These are phyloP conservation scores for Acleris sparsana DNA, from an alignment of 2,888 invertebrate genomes.

Conservation along the genomic window DNA sequence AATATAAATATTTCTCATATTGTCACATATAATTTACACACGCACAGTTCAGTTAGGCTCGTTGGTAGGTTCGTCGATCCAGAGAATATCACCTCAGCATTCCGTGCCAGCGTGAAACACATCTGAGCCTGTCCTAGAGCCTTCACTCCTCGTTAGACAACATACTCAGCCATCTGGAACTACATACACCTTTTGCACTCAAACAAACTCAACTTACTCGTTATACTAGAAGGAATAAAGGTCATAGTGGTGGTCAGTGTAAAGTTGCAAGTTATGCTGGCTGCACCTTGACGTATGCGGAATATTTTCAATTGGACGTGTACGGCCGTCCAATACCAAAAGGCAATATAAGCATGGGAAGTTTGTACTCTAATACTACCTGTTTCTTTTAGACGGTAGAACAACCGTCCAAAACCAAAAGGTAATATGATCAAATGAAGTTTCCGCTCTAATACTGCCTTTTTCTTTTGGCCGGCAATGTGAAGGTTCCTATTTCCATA, in stretches of 20 bases:
- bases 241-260: constrained; percentile 40
- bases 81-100: constrained; percentile 41
- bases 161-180: constrained; percentile 53
- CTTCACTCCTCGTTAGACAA: constrained; percentile 62
- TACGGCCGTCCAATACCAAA: too few relatives aligned
- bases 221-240: constrained; percentile 44
- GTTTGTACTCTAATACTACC: too few relatives aligned
- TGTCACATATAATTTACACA: too few relatives aligned
- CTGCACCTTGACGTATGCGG: constrained; percentile 52
- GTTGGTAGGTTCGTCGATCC: too few relatives aligned
- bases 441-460: too few relatives aligned
- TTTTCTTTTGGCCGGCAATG: constrained; percentile 40
- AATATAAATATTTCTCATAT: too few relatives aligned
- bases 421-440: too few relatives aligned
- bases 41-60: too few relatives aligned
- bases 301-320: constrained; percentile 56
- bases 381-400: too few relatives aligned
- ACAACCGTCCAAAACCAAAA: too few relatives aligned
- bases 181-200: constrained; percentile 43
- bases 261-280: constrained; percentile 31
- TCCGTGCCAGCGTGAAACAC: constrained; percentile 50
- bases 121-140: constrained; percentile 64
- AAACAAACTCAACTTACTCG: constrained; percentile 41
- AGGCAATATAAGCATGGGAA: too few relatives aligned
- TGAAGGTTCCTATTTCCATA: constrained; percentile 53